Percentiles rank a stretch among this genome's conserved stretches.
These are phyloP conservation scores for Lycaon pictus DNA, from an alignment of 2,113 vertebrate genomes.

Conservation along the genomic window DNA sequence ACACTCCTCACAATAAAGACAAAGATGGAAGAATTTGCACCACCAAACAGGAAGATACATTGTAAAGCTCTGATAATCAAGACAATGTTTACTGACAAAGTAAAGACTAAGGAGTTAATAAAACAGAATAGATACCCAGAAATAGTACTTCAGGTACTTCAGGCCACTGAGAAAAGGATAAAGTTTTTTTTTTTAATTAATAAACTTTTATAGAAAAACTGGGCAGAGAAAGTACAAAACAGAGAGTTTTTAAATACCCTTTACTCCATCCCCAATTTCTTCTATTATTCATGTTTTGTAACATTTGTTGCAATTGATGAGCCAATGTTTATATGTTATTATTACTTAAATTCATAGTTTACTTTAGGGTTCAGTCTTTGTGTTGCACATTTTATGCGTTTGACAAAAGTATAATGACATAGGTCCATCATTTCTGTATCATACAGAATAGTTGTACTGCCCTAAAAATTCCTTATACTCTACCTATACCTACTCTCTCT, in stretches of 20 bases:
- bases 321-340: neutral
- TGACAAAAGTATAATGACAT: neutral
- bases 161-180: neutral
- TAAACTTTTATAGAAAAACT: neutral
- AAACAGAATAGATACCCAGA: neutral
- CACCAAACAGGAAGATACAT: neutral
- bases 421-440: neutral
- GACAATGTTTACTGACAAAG: neutral
- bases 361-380: neutral
- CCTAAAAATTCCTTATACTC: neutral
- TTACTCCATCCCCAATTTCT: neutral
- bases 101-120: neutral
- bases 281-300: neutral
- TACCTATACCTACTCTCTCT: neutral
- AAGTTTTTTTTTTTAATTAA: neutral
- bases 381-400: neutral
- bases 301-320: neutral
- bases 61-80: neutral
- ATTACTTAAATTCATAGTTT: neutral
- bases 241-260: neutral
- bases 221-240: neutral
- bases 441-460: neutral
- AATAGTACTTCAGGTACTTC: neutral
- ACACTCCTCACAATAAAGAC: neutral
- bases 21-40: neutral